Evolutionary conservation across 2,113 vertebrate species (phyloP).

Genomic region (Nycticorax nycticorax): DNA sequence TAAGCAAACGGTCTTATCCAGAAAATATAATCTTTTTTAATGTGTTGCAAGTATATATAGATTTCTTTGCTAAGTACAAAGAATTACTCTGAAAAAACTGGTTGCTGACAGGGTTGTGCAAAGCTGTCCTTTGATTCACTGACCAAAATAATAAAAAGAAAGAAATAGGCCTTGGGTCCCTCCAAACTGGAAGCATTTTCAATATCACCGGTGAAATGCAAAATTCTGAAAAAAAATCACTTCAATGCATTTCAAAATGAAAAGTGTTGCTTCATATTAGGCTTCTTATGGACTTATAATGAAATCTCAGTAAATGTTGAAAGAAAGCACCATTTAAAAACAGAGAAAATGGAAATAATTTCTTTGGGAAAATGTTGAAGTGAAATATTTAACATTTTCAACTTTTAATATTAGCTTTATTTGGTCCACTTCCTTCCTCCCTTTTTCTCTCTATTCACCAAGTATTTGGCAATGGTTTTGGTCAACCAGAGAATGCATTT

Average conservation of each 20-base stretch:
- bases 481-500: not conserved
- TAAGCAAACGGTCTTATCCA: not conserved
- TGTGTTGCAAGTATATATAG: not conserved
- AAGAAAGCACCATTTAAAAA: not conserved
- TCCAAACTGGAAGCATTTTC: not conserved
- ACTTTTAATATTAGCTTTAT: not conserved
- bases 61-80: not conserved
- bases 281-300: not conserved
- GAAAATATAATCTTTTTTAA: not conserved
- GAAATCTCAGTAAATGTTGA: not conserved
- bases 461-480: not conserved
- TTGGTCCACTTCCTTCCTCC: not conserved
- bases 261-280: not conserved
- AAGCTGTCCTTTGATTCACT: not conserved
- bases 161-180: not conserved
- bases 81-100: not conserved
- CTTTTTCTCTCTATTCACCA: not conserved
- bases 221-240: not conserved
- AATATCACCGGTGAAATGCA: not conserved
- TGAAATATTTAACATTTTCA: not conserved
- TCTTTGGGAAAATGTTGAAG: not conserved
- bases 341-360: not conserved
- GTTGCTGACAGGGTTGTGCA: not conserved
- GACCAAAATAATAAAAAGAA: not conserved
- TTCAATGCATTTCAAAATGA: not conserved